Conservation (phyloP, 2,888 invertebrate genomes). For the Acanthosoma haemorrhoidale region DNA sequence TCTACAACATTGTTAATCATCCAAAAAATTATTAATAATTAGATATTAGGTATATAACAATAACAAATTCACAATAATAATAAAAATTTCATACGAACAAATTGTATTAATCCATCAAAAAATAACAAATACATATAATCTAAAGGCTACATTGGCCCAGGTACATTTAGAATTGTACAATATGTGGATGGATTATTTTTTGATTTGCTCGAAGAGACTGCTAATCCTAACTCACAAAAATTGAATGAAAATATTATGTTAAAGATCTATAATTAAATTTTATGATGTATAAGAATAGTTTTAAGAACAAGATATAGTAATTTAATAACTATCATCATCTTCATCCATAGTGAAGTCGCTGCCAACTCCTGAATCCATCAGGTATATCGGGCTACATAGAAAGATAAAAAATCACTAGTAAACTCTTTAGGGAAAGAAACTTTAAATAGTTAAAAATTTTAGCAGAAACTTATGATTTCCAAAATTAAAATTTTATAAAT, state of each 20-base stretch:
- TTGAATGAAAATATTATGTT: too few relatives aligned
- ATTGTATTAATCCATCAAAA: background rate
- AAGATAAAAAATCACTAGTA: background rate
- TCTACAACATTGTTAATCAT: too few relatives aligned
- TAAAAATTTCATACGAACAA: background rate
- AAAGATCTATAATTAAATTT: too few relatives aligned
- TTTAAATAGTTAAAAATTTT: background rate
- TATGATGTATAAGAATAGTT: too few relatives aligned
- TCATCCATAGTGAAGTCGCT: conserved; percentile 83
- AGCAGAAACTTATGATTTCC: background rate
- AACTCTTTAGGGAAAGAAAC: background rate
- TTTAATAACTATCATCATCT: conserved; percentile 53
- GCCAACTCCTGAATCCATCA: conserved; percentile 69
- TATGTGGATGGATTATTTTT: background rate
- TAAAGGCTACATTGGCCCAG: background rate
- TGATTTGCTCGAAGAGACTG: background rate
- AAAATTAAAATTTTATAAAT: too few relatives aligned
- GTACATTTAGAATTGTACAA: background rate
- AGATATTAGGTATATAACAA: background rate
- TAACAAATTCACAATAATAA: background rate
- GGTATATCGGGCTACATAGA: conserved; percentile 67
- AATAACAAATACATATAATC: background rate
- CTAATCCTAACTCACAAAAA: background rate
- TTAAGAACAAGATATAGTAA: background rate
- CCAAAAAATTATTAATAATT: background rate